Evolutionary conservation across 2,113 vertebrate species (phyloP).

Genomic region (Pollimyrus isidori): DNA sequence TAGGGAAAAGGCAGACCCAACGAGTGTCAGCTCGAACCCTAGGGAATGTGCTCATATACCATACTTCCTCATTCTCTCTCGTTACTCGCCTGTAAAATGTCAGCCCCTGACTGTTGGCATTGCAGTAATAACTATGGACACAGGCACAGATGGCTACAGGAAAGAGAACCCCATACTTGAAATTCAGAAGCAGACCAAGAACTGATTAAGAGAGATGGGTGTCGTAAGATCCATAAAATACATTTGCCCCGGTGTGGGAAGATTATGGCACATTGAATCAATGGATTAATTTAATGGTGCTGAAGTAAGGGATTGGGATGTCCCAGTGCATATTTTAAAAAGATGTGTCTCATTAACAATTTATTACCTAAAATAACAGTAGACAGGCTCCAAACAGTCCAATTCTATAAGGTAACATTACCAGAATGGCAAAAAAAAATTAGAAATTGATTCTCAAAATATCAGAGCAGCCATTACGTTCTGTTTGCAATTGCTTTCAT

Average conservation of each 20-base stretch:
- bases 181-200: background rate
- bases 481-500: background rate
- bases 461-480: background rate
- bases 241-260: background rate
- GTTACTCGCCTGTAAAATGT: background rate
- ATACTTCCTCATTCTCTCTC: background rate
- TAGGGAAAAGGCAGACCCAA: background rate
- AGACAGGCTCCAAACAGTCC: background rate
- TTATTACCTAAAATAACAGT: background rate
- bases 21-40: background rate
- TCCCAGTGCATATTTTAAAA: background rate
- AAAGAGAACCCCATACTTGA: background rate
- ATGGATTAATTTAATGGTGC: background rate
- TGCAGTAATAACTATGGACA: background rate
- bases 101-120: background rate
- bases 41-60: background rate
- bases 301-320: background rate
- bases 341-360: background rate
- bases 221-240: background rate
- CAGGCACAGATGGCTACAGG: background rate
- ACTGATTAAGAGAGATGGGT: conserved; percentile 1
- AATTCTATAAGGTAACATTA: background rate
- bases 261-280: conserved; percentile 1
- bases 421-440: background rate
- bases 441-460: background rate